phyloP scores from a whole-genome alignment of 53 echinoderm and acorn worm species.

The Holothuria leucospilota region DNA sequence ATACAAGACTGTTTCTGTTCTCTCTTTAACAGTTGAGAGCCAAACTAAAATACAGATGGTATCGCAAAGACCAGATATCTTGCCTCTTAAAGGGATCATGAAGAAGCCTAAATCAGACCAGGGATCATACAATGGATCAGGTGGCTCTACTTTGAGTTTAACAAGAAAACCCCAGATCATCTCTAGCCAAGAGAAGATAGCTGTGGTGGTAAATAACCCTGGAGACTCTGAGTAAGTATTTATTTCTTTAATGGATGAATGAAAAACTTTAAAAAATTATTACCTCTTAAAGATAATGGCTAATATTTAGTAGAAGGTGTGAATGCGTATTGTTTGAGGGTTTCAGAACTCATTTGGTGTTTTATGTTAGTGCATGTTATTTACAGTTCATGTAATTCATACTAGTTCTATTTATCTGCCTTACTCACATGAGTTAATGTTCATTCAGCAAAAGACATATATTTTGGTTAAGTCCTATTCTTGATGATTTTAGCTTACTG shows the following conservation, averaged over 20 bases:
- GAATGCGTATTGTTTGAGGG: no score
- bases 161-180: slow-evolving; percentile 76
- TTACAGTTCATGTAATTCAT: no score
- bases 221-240: slow-evolving; percentile 73
- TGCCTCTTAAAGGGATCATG: slow-evolving; percentile 96
- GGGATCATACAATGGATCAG: slow-evolving; percentile 73
- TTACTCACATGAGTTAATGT: no score
- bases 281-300: no score
- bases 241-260: neutral
- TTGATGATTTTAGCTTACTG: no score
- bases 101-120: slow-evolving; percentile 84
- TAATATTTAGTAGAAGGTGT: no score
- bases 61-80: slow-evolving; percentile 91
- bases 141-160: slow-evolving; percentile 77
- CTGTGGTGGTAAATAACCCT: slow-evolving; percentile 32
- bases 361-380: no score
- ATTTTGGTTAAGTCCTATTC: no score
- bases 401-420: no score
- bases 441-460: no score
- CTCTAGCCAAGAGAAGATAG: slow-evolving; percentile 68
- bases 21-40: slow-evolving; percentile 58
- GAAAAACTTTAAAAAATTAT: slow-evolving; percentile 6
- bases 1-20: no score
- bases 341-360: no score
- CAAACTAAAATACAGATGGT: slow-evolving; percentile 77